phyloP scores from a whole-genome alignment of 1,140 invertebrate species.

The Drosophila ficusphila region DNA sequence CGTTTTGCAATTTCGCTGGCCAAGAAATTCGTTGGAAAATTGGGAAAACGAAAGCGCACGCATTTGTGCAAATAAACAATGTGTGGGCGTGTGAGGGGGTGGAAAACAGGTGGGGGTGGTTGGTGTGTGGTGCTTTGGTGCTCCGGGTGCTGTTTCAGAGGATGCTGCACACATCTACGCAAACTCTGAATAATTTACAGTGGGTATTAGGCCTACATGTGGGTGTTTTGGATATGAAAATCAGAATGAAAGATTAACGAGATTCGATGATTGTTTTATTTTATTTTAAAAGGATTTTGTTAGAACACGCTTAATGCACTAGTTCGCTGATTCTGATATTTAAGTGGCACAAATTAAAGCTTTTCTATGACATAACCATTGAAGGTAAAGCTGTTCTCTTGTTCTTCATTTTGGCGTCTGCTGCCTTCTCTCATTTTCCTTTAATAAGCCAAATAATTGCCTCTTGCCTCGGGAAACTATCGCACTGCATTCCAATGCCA shows the following conservation, averaged over 20 bases:
- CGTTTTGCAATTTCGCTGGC: conserved; percentile 53
- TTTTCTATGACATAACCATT: too few species aligned
- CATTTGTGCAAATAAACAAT: conserved; percentile 81
- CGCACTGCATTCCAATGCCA: conserved; percentile 33
- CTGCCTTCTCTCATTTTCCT: conserved; percentile 3
- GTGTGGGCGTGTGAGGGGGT: conserved; percentile 10
- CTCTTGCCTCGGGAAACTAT: conserved; percentile 33
- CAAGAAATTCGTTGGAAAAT: conserved; percentile 72
- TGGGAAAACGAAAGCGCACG: conserved; percentile 68
- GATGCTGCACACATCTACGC: conserved; percentile 3
- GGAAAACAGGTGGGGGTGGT: conserved; percentile 34
- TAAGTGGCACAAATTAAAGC: neutral
- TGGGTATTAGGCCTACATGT: neutral
- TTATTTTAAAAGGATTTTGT: neutral
- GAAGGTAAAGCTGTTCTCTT: too few species aligned
- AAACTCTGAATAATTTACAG: conserved; percentile 21
- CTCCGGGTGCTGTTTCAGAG: conserved; percentile 1
- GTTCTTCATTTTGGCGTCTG: conserved; percentile 6
- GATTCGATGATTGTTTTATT: neutral
- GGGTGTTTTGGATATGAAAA: conserved; percentile 1
- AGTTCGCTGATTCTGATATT: neutral
- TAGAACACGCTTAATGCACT: neutral
- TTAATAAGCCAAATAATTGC: conserved; percentile 15
- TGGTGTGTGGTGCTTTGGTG: conserved; percentile 1
- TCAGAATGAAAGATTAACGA: neutral